These are phyloP conservation scores for Polypedilum pembai DNA, from an alignment of 1,140 invertebrate species.

Conservation along the genomic window DNA sequence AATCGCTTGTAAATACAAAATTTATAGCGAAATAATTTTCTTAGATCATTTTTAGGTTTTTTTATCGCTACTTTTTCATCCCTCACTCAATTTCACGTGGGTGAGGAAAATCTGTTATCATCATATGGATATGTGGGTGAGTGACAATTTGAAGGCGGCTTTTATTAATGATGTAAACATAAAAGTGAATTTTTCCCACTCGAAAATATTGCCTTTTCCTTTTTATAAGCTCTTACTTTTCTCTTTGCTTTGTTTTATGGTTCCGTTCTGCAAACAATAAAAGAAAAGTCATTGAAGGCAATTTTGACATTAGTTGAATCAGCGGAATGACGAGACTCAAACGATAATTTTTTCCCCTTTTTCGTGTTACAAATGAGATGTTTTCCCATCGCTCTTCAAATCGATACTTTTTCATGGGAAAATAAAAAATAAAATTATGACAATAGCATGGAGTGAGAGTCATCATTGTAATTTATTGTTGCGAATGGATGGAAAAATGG, in stretches of 20 bases:
- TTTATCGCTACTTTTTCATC: background rate
- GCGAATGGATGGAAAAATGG: too few relatives aligned
- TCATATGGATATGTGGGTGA: background rate
- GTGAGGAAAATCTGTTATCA: background rate
- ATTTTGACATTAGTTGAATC: too few relatives aligned
- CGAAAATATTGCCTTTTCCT: background rate
- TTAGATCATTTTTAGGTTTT: background rate
- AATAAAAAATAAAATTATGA: too few relatives aligned
- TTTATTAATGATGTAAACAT: conserved; percentile 1
- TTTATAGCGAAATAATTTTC: conserved; percentile 14
- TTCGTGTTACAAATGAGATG: too few relatives aligned
- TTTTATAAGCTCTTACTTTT: background rate
- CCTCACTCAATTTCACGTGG: background rate
- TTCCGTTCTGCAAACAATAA: background rate
- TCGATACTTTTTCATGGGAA: too few relatives aligned
- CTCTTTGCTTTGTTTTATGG: background rate
- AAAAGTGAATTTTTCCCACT: background rate
- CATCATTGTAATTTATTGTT: too few relatives aligned
- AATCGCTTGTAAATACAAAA: background rate
- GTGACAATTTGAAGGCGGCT: background rate
- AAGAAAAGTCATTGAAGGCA: background rate
- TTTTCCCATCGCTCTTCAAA: too few relatives aligned
- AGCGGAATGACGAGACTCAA: too few relatives aligned
- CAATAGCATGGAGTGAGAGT: too few relatives aligned
- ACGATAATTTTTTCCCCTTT: too few relatives aligned